phyloP scores from a whole-genome alignment of 2,888 invertebrate genomes.

The Tenodera sinensis region DNA sequence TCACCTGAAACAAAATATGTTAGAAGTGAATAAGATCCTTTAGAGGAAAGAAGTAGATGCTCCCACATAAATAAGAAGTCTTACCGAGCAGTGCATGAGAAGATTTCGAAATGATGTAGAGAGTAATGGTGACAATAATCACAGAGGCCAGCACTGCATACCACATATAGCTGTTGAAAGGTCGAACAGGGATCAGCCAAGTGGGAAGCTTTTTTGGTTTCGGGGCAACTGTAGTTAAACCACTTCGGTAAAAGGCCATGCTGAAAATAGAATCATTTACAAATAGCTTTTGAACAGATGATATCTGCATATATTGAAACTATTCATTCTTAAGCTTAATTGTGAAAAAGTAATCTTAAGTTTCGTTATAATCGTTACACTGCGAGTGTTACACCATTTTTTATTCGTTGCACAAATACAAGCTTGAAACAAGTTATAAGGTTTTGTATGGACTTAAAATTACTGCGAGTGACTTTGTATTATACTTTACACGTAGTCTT shows the following conservation, averaged over 20 bases:
- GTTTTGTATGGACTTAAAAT: no score
- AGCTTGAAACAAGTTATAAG: no score
- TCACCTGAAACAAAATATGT: not conserved
- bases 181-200: constrained; percentile 25
- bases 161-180: constrained; percentile 27
- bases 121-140: not conserved
- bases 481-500: no score
- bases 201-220: constrained; percentile 50
- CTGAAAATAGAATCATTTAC: constrained; percentile 44
- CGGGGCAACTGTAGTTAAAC: constrained; percentile 67
- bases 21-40: not conserved
- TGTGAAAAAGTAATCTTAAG: no score
- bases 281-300: no score
- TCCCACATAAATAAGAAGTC: not conserved
- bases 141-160: constrained; percentile 21
- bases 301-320: no score
- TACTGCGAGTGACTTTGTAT: no score
- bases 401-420: no score
- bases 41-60: not conserved
- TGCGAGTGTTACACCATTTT: no score
- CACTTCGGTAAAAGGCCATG: constrained; percentile 56
- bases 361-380: no score
- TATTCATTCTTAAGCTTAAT: no score
- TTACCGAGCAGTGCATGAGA: constrained; percentile 14
- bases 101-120: not conserved